Evolutionary conservation across 2,888 invertebrate genomes (phyloP).

Genomic region (Allygus modestus): DNA sequence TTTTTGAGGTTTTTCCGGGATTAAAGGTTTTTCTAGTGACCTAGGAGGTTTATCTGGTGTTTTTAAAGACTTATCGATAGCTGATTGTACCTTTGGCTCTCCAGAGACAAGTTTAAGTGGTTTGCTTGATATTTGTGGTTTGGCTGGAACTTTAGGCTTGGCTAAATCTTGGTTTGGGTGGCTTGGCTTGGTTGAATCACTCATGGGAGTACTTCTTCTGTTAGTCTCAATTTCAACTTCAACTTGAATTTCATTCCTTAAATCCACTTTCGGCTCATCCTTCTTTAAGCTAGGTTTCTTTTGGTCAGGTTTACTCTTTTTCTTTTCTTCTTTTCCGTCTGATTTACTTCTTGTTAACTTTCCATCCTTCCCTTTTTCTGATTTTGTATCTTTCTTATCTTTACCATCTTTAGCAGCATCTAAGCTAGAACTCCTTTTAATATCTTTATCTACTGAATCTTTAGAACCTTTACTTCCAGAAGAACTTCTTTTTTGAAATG

Average conservation of each 20-base stretch:
- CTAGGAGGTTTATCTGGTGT: conserved; percentile 48
- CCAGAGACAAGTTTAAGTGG: background rate
- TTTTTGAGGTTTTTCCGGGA: conserved; percentile 14
- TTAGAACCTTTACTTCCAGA: conserved; percentile 67
- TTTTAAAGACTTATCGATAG: conserved; percentile 2
- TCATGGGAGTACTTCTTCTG: conserved; percentile 71
- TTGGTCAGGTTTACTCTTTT: conserved; percentile 66
- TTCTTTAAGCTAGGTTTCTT: conserved; percentile 50
- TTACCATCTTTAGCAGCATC: conserved; percentile 61
- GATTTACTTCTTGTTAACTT: conserved; percentile 76
- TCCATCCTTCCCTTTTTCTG: conserved; percentile 68
- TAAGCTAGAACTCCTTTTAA: conserved; percentile 66
- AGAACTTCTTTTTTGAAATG: conserved; percentile 69
- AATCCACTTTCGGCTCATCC: conserved; percentile 4
- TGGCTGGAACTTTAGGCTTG: conserved; percentile 74
- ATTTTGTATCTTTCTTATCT: conserved; percentile 65
- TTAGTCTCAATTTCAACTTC: conserved; percentile 70
- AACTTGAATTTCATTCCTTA: conserved; percentile 57
- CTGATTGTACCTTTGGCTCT: conserved; percentile 22
- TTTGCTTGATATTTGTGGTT: conserved; percentile 71
- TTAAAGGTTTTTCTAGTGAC: background rate
- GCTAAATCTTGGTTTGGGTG: conserved; percentile 63
- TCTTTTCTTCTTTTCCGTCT: conserved; percentile 72
- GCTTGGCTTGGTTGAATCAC: background rate
- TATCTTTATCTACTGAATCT: conserved; percentile 65